Percentiles rank a stretch among this genome's conserved stretches.
phyloP scores from a whole-genome alignment of 2,113 vertebrate species.

The Catharus bicknelli region DNA sequence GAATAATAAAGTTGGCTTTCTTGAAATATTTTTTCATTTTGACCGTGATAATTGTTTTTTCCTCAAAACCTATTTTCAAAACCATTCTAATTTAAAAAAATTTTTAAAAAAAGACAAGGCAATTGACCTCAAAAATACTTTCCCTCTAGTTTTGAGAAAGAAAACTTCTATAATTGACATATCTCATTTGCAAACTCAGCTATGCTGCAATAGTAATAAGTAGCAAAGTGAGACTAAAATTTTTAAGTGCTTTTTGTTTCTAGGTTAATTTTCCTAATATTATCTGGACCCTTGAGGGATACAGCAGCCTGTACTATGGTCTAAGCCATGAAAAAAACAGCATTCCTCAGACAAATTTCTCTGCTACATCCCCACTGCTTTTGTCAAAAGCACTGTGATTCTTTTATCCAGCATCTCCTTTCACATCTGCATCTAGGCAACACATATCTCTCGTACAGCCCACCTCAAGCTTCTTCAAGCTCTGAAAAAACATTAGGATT shows the following conservation, averaged over 20 bases:
- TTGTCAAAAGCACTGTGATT: not conserved
- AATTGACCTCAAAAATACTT: not conserved
- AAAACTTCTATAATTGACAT: not conserved
- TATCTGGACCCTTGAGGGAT: not conserved
- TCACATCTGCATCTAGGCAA: fast-evolving
- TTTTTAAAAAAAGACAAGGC: not conserved
- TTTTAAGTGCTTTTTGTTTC: slow-evolving; percentile 59
- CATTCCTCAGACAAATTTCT: not conserved
- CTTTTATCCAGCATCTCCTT: not conserved
- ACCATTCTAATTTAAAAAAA: not conserved
- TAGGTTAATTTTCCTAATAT: slow-evolving; percentile 41
- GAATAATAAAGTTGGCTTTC: not conserved
- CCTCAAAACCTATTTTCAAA: not conserved
- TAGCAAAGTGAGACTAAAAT: slow-evolving; percentile 36
- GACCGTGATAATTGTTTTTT: not conserved
- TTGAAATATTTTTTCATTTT: not conserved
- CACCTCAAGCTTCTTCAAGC: not conserved
- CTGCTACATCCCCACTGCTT: not conserved
- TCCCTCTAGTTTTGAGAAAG: not conserved
- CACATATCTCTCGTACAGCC: not conserved
- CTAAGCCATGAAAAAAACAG: slow-evolving; percentile 40
- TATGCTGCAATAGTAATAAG: not conserved
- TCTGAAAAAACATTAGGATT: not conserved
- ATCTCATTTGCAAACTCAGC: slow-evolving; percentile 1
- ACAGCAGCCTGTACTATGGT: slow-evolving; percentile 24